Percentiles rank a stretch among this genome's conserved stretches.
Conservation (phyloP, 2,888 invertebrate genomes). For the Cryptus viduatorius region DNA sequence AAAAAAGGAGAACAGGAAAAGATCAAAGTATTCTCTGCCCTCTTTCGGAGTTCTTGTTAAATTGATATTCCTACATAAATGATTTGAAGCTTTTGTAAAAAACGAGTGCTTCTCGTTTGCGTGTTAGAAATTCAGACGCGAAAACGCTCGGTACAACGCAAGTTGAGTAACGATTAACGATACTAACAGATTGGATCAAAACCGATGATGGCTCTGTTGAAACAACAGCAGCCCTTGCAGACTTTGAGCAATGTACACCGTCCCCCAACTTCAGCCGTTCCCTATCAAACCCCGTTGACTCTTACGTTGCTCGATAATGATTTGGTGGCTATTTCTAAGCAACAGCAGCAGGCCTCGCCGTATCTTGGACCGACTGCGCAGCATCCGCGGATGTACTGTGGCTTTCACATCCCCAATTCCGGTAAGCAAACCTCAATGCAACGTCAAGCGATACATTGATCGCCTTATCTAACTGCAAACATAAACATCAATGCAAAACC, state of each 20-base stretch:
- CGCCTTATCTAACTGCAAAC: conserved; percentile 2
- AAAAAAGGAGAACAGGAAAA: too few relatives aligned
- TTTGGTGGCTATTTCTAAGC: conserved; percentile 82
- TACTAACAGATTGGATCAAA: conserved; percentile 83
- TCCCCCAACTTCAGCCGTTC: conserved; percentile 78
- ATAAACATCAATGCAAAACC: neutral
- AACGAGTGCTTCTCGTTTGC: neutral
- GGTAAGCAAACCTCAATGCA: conserved; percentile 77
- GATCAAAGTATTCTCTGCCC: too few relatives aligned
- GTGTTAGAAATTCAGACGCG: neutral
- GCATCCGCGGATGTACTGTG: conserved; percentile 81
- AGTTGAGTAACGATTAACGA: conserved; percentile 71
- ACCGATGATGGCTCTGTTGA: conserved; percentile 83
- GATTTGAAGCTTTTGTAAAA: too few relatives aligned
- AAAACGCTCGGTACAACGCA: conserved; percentile 23
- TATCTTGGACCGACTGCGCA: conserved; percentile 78
- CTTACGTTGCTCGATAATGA: conserved; percentile 83
- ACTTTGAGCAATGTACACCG: conserved; percentile 81
- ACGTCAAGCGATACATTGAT: neutral
- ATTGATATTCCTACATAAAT: too few relatives aligned
- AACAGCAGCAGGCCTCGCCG: conserved; percentile 82
- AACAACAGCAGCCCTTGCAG: conserved; percentile 83
- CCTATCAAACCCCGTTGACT: conserved; percentile 81
- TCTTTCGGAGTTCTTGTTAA: too few relatives aligned
- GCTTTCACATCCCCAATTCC: conserved; percentile 85